phyloP scores from a whole-genome alignment of 2,113 vertebrate species.

The Chaetura pelagica region DNA sequence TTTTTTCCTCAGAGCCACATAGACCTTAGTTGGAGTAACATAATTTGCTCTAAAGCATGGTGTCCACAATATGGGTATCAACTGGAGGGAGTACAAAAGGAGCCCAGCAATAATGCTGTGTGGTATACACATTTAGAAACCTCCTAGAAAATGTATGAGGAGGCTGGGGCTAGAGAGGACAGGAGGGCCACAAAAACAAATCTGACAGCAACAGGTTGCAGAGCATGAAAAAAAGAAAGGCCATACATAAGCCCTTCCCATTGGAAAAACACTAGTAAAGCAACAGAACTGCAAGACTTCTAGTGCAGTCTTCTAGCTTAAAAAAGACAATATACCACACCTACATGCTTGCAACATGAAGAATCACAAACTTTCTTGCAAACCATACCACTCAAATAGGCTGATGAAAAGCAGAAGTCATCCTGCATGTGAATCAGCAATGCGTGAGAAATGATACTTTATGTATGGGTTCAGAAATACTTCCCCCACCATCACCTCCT shows the following conservation, averaged over 20 bases:
- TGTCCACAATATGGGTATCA: neutral
- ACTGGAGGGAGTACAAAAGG: neutral
- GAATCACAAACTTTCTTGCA: neutral
- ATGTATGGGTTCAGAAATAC: neutral
- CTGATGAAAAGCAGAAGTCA: neutral
- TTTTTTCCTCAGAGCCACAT: neutral
- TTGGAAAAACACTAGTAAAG: neutral
- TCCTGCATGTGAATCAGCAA: neutral
- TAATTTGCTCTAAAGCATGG: neutral
- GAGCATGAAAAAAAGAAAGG: neutral
- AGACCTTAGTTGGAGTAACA: neutral
- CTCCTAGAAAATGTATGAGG: neutral
- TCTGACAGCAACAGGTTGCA: neutral
- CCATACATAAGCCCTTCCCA: neutral
- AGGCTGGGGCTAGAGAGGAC: neutral
- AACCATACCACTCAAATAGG: neutral
- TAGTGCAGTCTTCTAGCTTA: neutral
- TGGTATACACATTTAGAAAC: neutral
- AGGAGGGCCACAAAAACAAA: neutral
- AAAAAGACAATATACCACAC: neutral
- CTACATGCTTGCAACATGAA: neutral
- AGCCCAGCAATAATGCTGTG: neutral
- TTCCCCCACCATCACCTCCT: neutral
- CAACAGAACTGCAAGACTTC: neutral
- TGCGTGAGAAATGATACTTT: neutral